Conservation (phyloP, 2,113 vertebrate species). For the Trichechus manatus region DNA sequence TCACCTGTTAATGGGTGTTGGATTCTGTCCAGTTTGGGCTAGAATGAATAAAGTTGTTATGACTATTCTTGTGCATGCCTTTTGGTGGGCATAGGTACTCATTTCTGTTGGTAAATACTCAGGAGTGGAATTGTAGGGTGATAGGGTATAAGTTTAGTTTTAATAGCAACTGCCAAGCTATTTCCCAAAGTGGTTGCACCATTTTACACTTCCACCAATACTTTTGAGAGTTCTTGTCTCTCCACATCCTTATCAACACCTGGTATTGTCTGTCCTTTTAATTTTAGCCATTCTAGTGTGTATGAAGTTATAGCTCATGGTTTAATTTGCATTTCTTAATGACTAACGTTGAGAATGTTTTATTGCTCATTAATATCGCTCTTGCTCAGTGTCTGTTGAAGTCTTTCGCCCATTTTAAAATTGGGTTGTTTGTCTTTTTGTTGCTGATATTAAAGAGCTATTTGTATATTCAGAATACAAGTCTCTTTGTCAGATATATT, state of each 20-base stretch:
- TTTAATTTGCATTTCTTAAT: slow-evolving; percentile 42
- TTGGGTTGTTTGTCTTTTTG: not conserved
- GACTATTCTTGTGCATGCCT: not conserved
- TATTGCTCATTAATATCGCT: not conserved
- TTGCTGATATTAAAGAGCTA: not conserved
- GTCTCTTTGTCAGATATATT: not conserved
- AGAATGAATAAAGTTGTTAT: not conserved
- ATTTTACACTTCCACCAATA: too few species aligned
- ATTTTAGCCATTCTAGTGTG: not conserved
- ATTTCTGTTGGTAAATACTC: not conserved
- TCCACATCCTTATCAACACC: too few species aligned
- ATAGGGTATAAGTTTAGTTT: not conserved
- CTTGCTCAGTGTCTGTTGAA: not conserved
- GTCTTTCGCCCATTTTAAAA: slow-evolving; percentile 16
- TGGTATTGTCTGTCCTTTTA: not conserved
- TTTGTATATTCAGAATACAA: not conserved
- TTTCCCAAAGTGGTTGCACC: too few species aligned
- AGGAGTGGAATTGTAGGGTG: not conserved
- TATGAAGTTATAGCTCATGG: not conserved
- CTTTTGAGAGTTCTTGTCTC: too few species aligned
- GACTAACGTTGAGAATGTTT: slow-evolving; percentile 34
- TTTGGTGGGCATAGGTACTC: not conserved
- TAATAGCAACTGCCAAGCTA: not conserved
- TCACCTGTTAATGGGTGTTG: not conserved
- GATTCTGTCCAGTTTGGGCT: not conserved